Evolutionary conservation across 2,113 vertebrate genomes (phyloP).

Genomic region (Pycnonotus jocosus): DNA sequence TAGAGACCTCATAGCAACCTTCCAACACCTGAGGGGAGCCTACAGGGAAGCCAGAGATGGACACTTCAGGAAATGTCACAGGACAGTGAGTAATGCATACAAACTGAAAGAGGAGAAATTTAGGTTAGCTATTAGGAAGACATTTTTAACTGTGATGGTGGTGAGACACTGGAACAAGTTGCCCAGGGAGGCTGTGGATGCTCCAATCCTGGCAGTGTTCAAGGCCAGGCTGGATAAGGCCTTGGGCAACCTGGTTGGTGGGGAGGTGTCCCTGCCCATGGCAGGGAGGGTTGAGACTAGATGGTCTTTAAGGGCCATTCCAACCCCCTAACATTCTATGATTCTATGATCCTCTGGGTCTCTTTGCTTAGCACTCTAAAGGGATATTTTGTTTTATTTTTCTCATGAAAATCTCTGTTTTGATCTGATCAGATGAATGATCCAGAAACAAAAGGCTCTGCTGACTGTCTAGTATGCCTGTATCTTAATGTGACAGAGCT

Average conservation of each 20-base stretch:
- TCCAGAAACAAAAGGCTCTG: background rate
- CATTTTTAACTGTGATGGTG: background rate
- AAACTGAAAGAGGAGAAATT: background rate
- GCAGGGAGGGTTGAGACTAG: background rate
- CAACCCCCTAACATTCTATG: background rate
- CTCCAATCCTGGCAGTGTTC: background rate
- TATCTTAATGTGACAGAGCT: background rate
- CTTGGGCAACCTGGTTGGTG: background rate
- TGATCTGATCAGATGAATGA: background rate
- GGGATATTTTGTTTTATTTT: background rate
- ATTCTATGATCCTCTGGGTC: background rate
- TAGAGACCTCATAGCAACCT: background rate
- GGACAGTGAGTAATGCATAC: background rate
- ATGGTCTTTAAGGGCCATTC: background rate
- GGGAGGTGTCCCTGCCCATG: background rate
- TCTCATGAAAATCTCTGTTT: background rate
- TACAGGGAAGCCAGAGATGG: background rate
- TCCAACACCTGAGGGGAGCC: background rate
- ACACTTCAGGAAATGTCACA: background rate
- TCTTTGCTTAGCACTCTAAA: background rate
- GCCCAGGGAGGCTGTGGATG: background rate
- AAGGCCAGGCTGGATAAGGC: background rate
- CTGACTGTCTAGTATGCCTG: background rate
- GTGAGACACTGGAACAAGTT: background rate
- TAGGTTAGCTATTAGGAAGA: background rate